Evolutionary conservation across 2,113 vertebrate species (phyloP).

Genomic region (Mesitornis unicolor): DNA sequence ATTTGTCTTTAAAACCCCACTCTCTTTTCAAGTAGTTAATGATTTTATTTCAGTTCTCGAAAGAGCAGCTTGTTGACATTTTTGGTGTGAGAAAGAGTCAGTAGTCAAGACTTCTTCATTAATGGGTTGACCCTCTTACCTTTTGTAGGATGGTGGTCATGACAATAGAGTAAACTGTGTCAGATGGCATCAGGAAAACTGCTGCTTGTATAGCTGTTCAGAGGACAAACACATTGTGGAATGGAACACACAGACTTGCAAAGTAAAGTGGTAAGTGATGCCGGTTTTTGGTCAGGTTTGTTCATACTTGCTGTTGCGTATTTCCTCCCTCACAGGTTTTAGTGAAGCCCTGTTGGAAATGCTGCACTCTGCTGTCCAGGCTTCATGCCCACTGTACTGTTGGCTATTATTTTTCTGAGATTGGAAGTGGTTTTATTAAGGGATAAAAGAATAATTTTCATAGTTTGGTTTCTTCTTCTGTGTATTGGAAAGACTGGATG

Average conservation of each 20-base stretch:
- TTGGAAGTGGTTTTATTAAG: neutral
- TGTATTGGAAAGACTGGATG: neutral
- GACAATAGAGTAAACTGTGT: constrained; percentile 87
- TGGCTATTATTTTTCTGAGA: neutral
- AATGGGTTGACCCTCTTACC: neutral
- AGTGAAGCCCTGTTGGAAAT: neutral
- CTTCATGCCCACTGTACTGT: neutral
- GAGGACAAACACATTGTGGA: constrained; percentile 92
- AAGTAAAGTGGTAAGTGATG: constrained; percentile 83
- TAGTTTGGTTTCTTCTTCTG: neutral
- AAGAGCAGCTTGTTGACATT: neutral
- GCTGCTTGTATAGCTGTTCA: constrained; percentile 91
- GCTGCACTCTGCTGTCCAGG: neutral
- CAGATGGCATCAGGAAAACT: constrained; percentile 89
- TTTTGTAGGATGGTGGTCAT: constrained; percentile 85
- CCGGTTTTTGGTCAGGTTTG: rapidly evolving
- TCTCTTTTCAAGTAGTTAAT: neutral
- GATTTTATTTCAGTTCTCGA: neutral
- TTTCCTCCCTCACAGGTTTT: neutral
- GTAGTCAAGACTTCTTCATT: neutral
- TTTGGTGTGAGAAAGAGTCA: neutral
- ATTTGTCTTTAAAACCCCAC: neutral
- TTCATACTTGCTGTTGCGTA: rapidly evolving
- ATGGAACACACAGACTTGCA: constrained; percentile 91
- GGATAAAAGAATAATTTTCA: neutral